A percentile compares a stretch with the other conserved stretches of the same genome.
These are phyloP conservation scores for Crax fasciolata DNA, from an alignment of 2,797 vertebrate species.

Conservation along the genomic window DNA sequence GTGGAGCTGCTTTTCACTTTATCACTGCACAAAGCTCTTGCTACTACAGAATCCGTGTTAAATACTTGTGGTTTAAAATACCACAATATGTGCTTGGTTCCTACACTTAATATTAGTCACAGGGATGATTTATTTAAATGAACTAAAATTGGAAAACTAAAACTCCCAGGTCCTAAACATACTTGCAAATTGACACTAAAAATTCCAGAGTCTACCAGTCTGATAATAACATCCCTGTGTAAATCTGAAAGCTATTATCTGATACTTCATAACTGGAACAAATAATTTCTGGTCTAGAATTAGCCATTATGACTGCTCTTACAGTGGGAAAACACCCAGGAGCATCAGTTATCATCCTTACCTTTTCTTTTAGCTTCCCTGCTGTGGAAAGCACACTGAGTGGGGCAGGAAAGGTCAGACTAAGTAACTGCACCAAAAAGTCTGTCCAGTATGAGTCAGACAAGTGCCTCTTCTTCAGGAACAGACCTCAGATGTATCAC, in stretches of 20 bases:
- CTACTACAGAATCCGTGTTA: slow-evolving; percentile 20
- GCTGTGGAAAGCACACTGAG: neutral
- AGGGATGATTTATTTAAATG: neutral
- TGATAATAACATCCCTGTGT: neutral
- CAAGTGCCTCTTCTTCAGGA: neutral
- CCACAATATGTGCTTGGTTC: neutral
- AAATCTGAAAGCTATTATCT: neutral
- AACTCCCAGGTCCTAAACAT: neutral
- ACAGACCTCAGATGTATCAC: rapidly evolving
- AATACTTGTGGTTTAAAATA: slow-evolving; percentile 37
- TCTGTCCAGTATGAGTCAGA: neutral
- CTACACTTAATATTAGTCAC: neutral
- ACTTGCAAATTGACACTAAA: neutral
- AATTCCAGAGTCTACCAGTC: neutral
- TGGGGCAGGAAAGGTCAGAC: neutral
- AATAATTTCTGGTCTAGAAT: neutral
- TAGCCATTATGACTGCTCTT: neutral
- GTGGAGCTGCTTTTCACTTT: neutral
- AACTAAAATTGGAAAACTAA: slow-evolving; percentile 33
- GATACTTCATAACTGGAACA: neutral
- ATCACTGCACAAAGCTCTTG: neutral
- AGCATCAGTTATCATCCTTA: neutral
- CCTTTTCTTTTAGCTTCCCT: neutral
- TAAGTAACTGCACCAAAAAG: neutral
- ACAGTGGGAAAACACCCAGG: neutral